Evolutionary conservation across 2,888 invertebrate genomes (phyloP).

Genomic region (Plusia festucae): DNA sequence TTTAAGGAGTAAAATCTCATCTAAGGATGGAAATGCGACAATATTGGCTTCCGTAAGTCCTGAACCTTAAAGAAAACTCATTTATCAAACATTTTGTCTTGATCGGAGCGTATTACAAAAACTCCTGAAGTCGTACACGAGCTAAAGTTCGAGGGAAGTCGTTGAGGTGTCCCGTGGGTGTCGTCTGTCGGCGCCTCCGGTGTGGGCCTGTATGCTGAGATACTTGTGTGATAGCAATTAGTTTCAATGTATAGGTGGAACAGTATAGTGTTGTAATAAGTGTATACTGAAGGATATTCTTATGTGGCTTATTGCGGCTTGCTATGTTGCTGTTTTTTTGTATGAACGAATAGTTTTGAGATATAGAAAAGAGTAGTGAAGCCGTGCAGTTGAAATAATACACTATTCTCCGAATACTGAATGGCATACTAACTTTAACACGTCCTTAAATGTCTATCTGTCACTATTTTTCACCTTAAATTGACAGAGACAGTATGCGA

Average conservation of each 20-base stretch:
- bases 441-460: too few relatives aligned
- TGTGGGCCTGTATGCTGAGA: constrained; percentile 19
- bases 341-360: too few relatives aligned
- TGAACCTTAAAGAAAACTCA: constrained; percentile 13
- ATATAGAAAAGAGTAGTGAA: too few relatives aligned
- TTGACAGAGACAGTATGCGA: too few relatives aligned
- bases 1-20: background rate
- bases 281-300: too few relatives aligned
- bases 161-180: constrained; percentile 72
- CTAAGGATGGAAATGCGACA: too few relatives aligned
- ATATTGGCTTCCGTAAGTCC: background rate
- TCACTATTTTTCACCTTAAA: too few relatives aligned
- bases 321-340: too few relatives aligned
- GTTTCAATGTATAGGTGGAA: constrained; percentile 15
- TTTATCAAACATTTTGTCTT: constrained; percentile 15
- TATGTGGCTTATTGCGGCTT: too few relatives aligned
- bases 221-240: constrained; percentile 29
- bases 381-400: too few relatives aligned
- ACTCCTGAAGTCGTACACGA: constrained; percentile 35
- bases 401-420: too few relatives aligned
- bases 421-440: too few relatives aligned
- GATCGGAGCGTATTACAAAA: constrained; percentile 45
- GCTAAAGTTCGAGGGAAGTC: constrained; percentile 47
- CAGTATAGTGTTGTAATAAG: background rate
- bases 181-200: constrained; percentile 70